Base-by-base conservation (phyloP, 2,797 vertebrate genomes). In the Sarcoramphus papa region DNA sequence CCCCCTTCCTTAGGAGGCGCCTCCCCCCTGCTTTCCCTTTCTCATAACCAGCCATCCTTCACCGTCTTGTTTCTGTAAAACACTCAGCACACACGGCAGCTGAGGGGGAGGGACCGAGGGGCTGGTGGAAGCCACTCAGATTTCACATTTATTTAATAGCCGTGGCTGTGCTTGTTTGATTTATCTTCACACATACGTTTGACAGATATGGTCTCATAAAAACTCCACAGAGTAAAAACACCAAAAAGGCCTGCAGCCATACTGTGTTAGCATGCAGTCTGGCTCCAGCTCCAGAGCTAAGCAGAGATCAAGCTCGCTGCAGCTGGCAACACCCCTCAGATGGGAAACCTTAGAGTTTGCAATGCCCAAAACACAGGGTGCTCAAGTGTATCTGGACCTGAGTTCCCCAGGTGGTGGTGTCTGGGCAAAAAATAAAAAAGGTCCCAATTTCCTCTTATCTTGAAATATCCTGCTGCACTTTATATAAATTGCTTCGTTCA, bases 151-250 rank as follows among this genome's bases (percentile, higher is more conserved):
- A 93, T 96, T 94, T 97, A 96, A 90, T 28, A 82, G 92, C 90
- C 27, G 5, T 90, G 94, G 90, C 92, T 97, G 93, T 96, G 96
- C 94, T 97, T 94, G 77, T 97, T 96, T 92, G 88, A 97, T 96
- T 96, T 97, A 94, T 84, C 84, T 95, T 97, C 97, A 96, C 70
- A 83, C 93, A 95, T 89, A 87, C 84, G 1, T 96, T 96, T 97
- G 97, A 97, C 97, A 97, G 96, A 97, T 97, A 97, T 59, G 93
- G 97, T 96, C 97, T 97, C 97, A 94, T 97, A 97, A 97, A 97
- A 97, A 95, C 94, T 94, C 93, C 84, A 75, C 82, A 93, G 90
- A 97, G 91, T 92, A 92, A 96, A 96, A 97, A 96, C 96, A 96
- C 94, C 92, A 93, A 85, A 94, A 97, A 93, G 82, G 94, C 96